Evolutionary conservation across 2,888 invertebrate genomes (phyloP).

Genomic region (Xestia xanthographa): DNA sequence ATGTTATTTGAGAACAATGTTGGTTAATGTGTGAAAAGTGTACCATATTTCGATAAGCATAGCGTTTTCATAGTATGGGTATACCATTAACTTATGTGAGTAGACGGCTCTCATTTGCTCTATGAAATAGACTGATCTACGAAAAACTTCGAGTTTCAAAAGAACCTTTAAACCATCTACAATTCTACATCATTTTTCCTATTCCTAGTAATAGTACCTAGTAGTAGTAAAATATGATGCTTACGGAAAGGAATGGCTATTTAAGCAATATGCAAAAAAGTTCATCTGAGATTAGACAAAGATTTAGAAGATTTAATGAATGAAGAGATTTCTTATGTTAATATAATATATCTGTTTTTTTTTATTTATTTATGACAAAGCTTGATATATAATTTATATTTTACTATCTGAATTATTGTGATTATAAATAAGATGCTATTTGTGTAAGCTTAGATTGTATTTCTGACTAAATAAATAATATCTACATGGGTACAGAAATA

Average conservation of each 20-base stretch:
- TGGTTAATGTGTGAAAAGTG: conserved; percentile 35
- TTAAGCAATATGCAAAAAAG: not conserved
- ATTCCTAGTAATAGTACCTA: too few relatives aligned
- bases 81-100: not conserved
- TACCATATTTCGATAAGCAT: conserved; percentile 22
- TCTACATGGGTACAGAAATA: not conserved
- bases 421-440: too few relatives aligned
- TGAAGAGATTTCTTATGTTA: not conserved
- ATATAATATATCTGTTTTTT: not conserved
- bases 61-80: not conserved
- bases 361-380: too few relatives aligned
- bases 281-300: not conserved
- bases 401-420: too few relatives aligned
- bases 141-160: not conserved
- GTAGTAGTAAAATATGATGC: not conserved
- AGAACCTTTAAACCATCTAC: too few relatives aligned
- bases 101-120: not conserved
- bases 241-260: too few relatives aligned
- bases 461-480: too few relatives aligned
- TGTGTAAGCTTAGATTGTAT: too few relatives aligned
- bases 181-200: too few relatives aligned
- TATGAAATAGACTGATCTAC: not conserved
- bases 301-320: not conserved
- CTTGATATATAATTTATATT: too few relatives aligned
- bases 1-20: conserved; percentile 10